phyloP scores from a whole-genome alignment of 2,113 vertebrate species.

The Cyanoliseus patagonus region DNA sequence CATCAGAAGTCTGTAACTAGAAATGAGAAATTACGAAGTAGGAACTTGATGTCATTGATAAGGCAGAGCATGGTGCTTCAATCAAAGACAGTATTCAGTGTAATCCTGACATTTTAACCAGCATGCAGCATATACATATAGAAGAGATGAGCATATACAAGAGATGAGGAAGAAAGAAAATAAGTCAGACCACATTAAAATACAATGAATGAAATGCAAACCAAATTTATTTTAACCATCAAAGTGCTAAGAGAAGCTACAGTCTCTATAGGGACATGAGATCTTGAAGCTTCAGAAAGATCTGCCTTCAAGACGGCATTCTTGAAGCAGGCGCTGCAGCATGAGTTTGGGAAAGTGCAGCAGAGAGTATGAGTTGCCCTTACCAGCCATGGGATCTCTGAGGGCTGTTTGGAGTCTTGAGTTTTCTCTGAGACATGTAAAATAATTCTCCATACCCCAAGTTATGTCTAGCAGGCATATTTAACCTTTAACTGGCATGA shows the following conservation, averaged over 20 bases:
- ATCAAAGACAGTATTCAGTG: background rate
- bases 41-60: background rate
- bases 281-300: background rate
- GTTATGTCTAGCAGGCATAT: slow-evolving; percentile 34
- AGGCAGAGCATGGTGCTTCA: background rate
- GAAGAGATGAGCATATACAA: background rate
- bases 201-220: background rate
- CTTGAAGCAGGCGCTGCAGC: background rate
- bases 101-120: background rate
- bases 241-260: background rate
- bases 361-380: background rate
- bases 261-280: background rate
- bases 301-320: background rate
- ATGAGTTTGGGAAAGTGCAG: background rate
- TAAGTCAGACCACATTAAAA: background rate
- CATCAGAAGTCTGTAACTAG: background rate
- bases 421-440: background rate
- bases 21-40: background rate
- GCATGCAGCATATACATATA: background rate
- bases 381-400: background rate
- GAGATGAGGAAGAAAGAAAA: background rate
- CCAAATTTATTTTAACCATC: background rate
- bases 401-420: background rate
- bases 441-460: background rate
- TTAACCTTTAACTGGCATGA: slow-evolving; percentile 33